phyloP scores from a whole-genome alignment of 2,797 vertebrate species.

The Platyrinchus mystaceus region DNA sequence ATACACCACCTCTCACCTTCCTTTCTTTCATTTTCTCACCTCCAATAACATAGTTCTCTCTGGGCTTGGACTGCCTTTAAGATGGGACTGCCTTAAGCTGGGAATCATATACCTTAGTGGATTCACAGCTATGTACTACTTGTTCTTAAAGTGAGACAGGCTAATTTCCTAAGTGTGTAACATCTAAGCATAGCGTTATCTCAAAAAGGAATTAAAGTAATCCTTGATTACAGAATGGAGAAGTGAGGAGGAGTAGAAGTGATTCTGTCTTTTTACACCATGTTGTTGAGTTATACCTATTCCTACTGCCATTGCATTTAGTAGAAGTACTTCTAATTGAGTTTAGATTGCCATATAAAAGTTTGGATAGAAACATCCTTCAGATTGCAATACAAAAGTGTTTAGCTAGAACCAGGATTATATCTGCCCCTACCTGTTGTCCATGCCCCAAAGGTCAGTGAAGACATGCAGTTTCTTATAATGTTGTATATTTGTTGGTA shows the following conservation, averaged over 20 bases:
- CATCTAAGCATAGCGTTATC: not conserved
- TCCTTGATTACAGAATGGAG: not conserved
- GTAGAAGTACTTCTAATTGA: not conserved
- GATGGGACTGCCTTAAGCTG: not conserved
- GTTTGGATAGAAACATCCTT: not conserved
- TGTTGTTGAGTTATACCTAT: not conserved
- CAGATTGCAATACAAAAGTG: not conserved
- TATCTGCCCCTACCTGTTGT: not conserved
- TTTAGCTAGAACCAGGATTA: not conserved
- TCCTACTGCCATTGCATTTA: not conserved
- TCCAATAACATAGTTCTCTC: rapidly evolving
- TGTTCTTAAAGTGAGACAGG: not conserved
- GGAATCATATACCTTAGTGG: not conserved
- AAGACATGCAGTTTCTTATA: not conserved
- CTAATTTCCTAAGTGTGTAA: not conserved
- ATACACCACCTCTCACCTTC: not conserved
- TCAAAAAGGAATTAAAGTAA: not conserved
- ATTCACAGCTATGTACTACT: not conserved
- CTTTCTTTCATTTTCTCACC: not conserved
- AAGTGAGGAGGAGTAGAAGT: not conserved
- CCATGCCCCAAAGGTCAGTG: not conserved
- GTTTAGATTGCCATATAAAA: not conserved
- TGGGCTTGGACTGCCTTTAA: not conserved
- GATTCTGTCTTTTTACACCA: not conserved
- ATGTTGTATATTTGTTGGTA: not conserved